Base-by-base conservation (phyloP, 2,797 vertebrate species). In the Chelonia mydas region DNA sequence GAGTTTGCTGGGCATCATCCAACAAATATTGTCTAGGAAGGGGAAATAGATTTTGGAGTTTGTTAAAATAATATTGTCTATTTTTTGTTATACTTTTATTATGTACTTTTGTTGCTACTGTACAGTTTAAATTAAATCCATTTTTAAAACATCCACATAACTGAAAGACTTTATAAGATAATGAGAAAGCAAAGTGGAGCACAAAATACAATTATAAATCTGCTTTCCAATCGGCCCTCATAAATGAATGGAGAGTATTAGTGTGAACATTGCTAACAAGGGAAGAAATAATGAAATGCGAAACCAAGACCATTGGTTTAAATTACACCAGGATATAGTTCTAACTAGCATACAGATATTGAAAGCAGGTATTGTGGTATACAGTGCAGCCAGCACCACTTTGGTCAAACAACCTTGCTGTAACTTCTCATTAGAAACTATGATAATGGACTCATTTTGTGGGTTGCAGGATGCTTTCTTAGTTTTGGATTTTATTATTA, bases 381-480 rank as follows among this genome's bases (percentile, higher is more conserved):
- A 81, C 0, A 6, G 79, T n/a, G 8, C 1, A 83, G 23, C 1
- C 79, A 57, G 9, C 5, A 0, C 2, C 37, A 88, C 87, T 92
- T 88, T 89, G 0, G 65, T 49, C 1, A 90, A 96, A 53, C 12
- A 82, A 86, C 12, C 0, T 83, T 93, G 80, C 47, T 53, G 27
- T 65, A 86, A 74, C 61, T 21, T 82, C 51, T 93, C 93, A 88
- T 88, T 84, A 11, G 28, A 59, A 83, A 90, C 87, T 82, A 83
- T n/a, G 7, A 3, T 84, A 94, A 55, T 78, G 11, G 45, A 96
- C 90, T 25, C 59, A 80, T 79, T 86, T 86, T 88, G 86, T 83
- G 59, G 61, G 27, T 68, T 68, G 51, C 16, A 79, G 5, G 72
- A 72, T 3, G 2, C 51, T 93, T 65, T 83, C n/a, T 83, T 76